Evolutionary conservation across 2,888 invertebrate genomes (phyloP).

Genomic region (Drosophila pegasa): DNA sequence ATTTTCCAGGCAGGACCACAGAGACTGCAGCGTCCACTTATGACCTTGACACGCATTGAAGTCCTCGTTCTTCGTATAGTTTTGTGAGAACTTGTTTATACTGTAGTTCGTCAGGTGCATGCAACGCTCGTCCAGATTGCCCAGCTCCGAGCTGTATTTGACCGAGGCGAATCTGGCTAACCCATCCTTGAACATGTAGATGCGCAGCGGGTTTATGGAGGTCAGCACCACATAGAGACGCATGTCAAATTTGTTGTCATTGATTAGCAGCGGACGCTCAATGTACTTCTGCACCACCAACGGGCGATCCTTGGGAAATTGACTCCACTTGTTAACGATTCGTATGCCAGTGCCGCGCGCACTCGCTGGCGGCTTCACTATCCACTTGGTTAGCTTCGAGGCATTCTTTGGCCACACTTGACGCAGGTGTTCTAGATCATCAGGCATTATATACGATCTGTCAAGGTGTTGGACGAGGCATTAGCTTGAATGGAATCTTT

Average conservation of each 20-base stretch:
- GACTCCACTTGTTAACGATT: slow-evolving; percentile 96
- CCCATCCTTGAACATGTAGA: slow-evolving; percentile 98
- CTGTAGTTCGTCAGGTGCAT: slow-evolving; percentile 97
- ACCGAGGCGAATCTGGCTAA: slow-evolving; percentile 98
- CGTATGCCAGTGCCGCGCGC: slow-evolving; percentile 98
- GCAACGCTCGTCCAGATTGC: slow-evolving; percentile 92
- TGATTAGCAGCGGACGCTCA: slow-evolving; percentile 93
- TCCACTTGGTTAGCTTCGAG: slow-evolving; percentile 94
- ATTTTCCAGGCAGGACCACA: slow-evolving; percentile 88
- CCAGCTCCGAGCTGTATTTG: slow-evolving; percentile 92
- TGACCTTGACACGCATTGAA: slow-evolving; percentile 96
- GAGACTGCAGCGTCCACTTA: slow-evolving; percentile 92
- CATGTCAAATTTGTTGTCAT: slow-evolving; percentile 98
- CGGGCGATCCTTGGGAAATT: slow-evolving; percentile 95
- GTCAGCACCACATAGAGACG: slow-evolving; percentile 97
- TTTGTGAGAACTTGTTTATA: slow-evolving; percentile 94
- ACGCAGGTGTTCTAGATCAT: slow-evolving; percentile 92
- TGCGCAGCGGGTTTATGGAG: slow-evolving; percentile 95
- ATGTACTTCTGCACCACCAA: slow-evolving; percentile 96
- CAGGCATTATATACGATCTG: slow-evolving; percentile 95
- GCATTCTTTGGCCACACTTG: slow-evolving; percentile 94
- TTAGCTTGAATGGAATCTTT: not conserved
- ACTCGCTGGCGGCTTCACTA: slow-evolving; percentile 98
- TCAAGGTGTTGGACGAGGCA: not conserved
- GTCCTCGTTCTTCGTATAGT: slow-evolving; percentile 95